A percentile compares a stretch with the other conserved stretches of the same genome.
Conservation (phyloP, 2,888 invertebrate species). For the Leptopilina myrica region DNA sequence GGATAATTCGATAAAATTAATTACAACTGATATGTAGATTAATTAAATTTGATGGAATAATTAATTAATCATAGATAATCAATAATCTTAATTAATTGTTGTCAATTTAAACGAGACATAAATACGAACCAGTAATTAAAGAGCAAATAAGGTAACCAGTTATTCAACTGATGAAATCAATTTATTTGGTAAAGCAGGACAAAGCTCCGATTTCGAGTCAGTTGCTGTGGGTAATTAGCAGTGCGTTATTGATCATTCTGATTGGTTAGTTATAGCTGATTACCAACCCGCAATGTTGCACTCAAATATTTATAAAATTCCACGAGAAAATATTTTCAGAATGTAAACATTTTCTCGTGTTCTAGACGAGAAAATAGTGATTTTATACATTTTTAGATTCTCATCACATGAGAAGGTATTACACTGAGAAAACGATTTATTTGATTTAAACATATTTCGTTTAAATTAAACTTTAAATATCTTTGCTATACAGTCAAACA, state of each 20-base stretch:
- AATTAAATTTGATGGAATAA: neutral
- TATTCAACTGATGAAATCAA: conserved; percentile 69
- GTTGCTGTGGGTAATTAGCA: conserved; percentile 67
- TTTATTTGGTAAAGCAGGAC: conserved; percentile 66
- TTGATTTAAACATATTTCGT: too few relatives aligned
- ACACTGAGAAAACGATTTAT: too few relatives aligned
- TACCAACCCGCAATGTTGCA: conserved; percentile 51
- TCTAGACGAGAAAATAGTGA: too few relatives aligned
- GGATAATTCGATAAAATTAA: conserved; percentile 22
- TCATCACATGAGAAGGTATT: too few relatives aligned
- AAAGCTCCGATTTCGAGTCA: conserved; percentile 69
- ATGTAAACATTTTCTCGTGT: neutral
- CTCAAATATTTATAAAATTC: conserved; percentile 49
- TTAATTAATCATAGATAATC: neutral
- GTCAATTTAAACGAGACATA: neutral
- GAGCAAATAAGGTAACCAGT: conserved; percentile 53
- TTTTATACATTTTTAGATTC: too few relatives aligned
- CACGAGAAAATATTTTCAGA: neutral
- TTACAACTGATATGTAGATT: conserved; percentile 17
- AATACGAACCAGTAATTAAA: neutral
- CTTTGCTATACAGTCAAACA: too few relatives aligned
- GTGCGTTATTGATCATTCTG: conserved; percentile 71
- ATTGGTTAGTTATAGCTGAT: conserved; percentile 59
- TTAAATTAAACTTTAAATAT: too few relatives aligned
- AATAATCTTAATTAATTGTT: conserved; percentile 16